Base-by-base conservation (phyloP, 1,140 invertebrate species). In the Hyles euphorbiae region DNA sequence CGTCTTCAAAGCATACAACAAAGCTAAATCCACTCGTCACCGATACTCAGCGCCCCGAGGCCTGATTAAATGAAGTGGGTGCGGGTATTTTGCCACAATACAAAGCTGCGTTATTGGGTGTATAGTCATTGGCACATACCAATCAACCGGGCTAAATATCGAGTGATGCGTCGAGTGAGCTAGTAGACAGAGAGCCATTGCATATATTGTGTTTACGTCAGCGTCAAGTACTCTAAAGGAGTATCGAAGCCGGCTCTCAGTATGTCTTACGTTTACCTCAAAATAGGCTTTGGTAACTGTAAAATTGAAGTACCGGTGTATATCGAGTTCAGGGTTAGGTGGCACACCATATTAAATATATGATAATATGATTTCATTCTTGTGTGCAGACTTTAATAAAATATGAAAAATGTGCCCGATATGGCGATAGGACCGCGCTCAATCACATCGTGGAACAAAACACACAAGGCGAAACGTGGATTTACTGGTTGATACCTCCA, bases 201-300 rank as follows among this genome's bases (percentile, higher is more conserved):
- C 53, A 60, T 55, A 47, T 55, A 60, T 60, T 60, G 53, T 60
- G 58, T 60, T 50, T 50, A 60, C 22, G 53, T 43, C 44, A 50
- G 51, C 51, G 9, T 43, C 5, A 55, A 60, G 46, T 54, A 43
- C 43, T 43, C 43, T 9, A 5, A 47, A 3, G n/a, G 33, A 34
- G 50, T 34, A 7, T n/a, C 34, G 50, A 40, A 40, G 36, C 36
- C 36, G 4, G 36, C 4, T 40, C 36, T 40, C 36, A 40, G 36
- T 8, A 22, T 22, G 36, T 40, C 36, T 40, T 40, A 40, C 36
- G 5, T 40, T 40, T 5, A 8, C 36, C 36, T 40, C 36, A 40
- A 40, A 40, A 40, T 5, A 5, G 36, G 36, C 36, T 5, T 8
- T 8, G 5, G 36, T 8, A 40, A 40, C 36, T 40, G 36, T 40